phyloP scores from a whole-genome alignment of 2,888 invertebrate genomes.

The Pseudolycoriella hygida region DNA sequence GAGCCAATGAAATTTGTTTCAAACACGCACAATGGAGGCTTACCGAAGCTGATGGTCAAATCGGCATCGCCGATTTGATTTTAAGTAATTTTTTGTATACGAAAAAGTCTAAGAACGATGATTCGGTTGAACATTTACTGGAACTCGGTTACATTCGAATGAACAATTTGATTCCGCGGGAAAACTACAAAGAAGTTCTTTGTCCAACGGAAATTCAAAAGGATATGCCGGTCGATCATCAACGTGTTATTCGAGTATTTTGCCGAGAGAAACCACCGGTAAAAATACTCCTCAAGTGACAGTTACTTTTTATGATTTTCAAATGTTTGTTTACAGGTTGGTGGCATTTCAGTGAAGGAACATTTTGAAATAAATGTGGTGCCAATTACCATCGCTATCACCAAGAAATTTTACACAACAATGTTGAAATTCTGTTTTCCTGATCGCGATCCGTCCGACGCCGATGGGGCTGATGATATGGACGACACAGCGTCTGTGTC shows the following conservation, averaged over 20 bases:
- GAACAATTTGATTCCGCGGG: constrained; percentile 86
- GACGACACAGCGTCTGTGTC: constrained; percentile 31
- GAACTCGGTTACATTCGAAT: constrained; percentile 92
- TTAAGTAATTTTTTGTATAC: constrained; percentile 94
- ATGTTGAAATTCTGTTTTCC: constrained; percentile 97
- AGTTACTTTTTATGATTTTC: too few relatives aligned
- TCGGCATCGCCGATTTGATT: constrained; percentile 90
- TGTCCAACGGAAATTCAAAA: constrained; percentile 60
- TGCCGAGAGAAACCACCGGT: constrained; percentile 91
- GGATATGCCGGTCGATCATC: constrained; percentile 81
- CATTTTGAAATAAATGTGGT: constrained; percentile 98
- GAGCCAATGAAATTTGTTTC: constrained; percentile 91
- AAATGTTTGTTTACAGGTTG: too few relatives aligned
- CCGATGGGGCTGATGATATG: constrained; percentile 40
- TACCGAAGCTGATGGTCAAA: constrained; percentile 94
- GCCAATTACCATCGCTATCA: constrained; percentile 79
- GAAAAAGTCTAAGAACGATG: constrained; percentile 89
- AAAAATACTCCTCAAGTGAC: too few relatives aligned
- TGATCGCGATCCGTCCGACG: constrained; percentile 71
- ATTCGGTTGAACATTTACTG: constrained; percentile 91
- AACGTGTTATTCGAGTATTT: constrained; percentile 82
- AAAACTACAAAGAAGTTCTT: constrained; percentile 78
- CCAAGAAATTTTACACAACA: constrained; percentile 91
- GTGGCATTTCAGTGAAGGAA: constrained; percentile 97
- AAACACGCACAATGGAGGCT: constrained; percentile 96